phyloP scores from a whole-genome alignment of 2,888 invertebrate genomes.

The Metacarcinus magister region DNA sequence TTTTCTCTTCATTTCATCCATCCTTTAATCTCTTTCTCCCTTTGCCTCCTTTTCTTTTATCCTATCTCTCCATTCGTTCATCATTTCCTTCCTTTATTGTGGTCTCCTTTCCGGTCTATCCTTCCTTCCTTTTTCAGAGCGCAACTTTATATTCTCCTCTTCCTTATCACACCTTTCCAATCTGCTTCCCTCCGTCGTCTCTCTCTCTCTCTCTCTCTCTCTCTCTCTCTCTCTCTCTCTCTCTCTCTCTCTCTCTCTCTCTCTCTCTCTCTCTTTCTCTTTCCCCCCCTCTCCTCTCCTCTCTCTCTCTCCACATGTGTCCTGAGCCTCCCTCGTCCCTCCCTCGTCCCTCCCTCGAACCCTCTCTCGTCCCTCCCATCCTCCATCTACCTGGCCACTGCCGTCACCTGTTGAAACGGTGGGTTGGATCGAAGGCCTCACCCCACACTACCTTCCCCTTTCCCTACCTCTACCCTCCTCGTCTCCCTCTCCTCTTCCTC shows the following conservation, averaged over 20 bases:
- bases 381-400: not conserved
- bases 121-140: not conserved
- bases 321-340: too few relatives aligned
- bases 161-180: not conserved
- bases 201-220: not conserved
- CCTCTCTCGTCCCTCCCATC: not conserved
- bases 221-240: not conserved
- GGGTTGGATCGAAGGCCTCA: not conserved
- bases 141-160: not conserved
- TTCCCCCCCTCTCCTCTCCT: not conserved
- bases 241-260: slow-evolving; percentile 10
- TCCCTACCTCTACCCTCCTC: not conserved
- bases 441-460: not conserved
- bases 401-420: slow-evolving; percentile 35
- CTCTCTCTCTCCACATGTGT: too few relatives aligned
- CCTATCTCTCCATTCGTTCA: not conserved
- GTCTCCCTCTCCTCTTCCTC: not conserved
- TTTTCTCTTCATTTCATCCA: not conserved
- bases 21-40: not conserved
- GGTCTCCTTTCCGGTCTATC: not conserved
- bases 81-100: not conserved
- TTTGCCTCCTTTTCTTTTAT: not conserved
- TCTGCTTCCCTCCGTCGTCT: not conserved
- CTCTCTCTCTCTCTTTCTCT: not conserved
- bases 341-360: not conserved